phyloP scores from a whole-genome alignment of 2,113 vertebrate species.

The Leucosticte australis region DNA sequence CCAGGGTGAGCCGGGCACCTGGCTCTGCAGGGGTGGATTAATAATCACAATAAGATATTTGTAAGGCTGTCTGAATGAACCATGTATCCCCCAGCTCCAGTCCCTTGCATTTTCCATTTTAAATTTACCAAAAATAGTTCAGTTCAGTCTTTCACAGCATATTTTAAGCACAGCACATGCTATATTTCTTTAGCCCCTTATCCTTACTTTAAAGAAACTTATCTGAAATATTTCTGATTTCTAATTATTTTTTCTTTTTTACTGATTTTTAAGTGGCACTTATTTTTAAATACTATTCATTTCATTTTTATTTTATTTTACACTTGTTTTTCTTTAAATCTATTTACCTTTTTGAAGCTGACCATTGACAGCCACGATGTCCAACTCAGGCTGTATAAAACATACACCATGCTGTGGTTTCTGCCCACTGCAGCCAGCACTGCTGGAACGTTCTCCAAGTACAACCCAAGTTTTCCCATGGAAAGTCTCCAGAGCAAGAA shows the following conservation, averaged over 20 bases:
- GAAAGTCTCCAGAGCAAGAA: neutral
- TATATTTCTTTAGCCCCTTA: neutral
- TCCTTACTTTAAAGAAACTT: neutral
- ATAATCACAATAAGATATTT: neutral
- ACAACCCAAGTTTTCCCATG: neutral
- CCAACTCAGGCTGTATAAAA: neutral
- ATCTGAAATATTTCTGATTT: neutral
- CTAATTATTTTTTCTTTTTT: neutral
- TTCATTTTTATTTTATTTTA: too few species aligned
- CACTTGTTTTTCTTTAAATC: neutral
- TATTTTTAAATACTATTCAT: accelerated
- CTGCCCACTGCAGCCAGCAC: neutral
- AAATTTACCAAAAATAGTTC: neutral
- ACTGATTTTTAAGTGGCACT: too few species aligned
- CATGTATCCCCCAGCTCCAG: neutral
- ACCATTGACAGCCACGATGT: neutral
- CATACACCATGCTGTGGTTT: neutral
- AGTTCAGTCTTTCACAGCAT: neutral
- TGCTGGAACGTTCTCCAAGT: neutral
- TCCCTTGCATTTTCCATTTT: neutral
- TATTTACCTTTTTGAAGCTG: neutral
- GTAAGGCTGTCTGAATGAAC: neutral
- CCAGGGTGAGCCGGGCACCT: neutral
- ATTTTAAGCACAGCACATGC: neutral
- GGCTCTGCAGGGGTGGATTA: neutral